phyloP scores from a whole-genome alignment of 2,113 vertebrate genomes.

The Plotosus lineatus region DNA sequence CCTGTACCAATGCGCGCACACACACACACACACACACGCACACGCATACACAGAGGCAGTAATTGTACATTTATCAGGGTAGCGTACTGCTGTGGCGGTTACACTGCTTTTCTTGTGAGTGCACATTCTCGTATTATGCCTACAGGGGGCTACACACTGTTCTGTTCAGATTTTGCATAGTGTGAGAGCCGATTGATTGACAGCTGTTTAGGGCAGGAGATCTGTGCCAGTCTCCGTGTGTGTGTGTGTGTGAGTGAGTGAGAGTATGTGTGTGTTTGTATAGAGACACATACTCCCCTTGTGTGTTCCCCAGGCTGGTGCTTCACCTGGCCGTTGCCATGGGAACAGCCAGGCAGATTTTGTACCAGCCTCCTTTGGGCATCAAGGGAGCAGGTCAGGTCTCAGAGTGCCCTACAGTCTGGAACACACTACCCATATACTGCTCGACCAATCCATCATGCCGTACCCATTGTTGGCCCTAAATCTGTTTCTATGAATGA shows the following conservation, averaged over 20 bases:
- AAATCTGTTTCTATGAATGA: not conserved
- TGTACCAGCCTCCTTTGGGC: slow-evolving; percentile 66
- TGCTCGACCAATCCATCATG: not conserved
- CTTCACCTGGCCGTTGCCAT: slow-evolving; percentile 80
- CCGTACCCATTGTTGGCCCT: not conserved
- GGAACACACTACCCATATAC: not conserved
- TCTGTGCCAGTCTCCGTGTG: slow-evolving; percentile 17
- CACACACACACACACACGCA: not conserved
- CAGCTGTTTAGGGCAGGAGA: not conserved
- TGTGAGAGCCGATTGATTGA: not conserved
- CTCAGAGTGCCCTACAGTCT: slow-evolving; percentile 45
- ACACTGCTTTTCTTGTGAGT: not conserved
- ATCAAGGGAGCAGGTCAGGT: slow-evolving; percentile 63
- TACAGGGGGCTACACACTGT: slow-evolving; percentile 6
- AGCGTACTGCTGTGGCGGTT: not conserved
- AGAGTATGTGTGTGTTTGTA: slow-evolving; percentile 61
- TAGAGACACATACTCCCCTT: slow-evolving; percentile 64
- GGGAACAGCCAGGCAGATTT: slow-evolving; percentile 79
- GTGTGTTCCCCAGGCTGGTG: slow-evolving; percentile 69
- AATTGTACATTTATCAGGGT: slow-evolving; percentile 9
- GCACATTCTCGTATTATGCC: not conserved
- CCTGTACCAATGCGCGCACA: not conserved
- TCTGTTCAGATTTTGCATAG: not conserved
- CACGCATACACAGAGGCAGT: not conserved
- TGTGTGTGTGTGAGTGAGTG: not conserved